Base-by-base conservation (phyloP, 2,797 vertebrate species). In the Otolemur crassicaudatus region DNA sequence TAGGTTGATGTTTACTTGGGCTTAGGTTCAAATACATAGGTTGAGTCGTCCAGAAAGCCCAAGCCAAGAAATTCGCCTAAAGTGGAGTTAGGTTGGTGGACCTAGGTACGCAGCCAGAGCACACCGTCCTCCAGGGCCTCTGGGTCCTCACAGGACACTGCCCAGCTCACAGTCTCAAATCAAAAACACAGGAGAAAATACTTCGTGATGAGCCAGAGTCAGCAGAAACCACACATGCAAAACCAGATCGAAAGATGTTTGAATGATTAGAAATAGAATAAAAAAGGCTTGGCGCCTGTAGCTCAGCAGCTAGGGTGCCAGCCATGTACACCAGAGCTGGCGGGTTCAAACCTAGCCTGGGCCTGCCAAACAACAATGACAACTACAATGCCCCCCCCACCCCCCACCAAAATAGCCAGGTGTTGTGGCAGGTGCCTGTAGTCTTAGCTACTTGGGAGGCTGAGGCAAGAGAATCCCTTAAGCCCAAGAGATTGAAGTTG, bases 51-150 rank as follows among this genome's bases (percentile, higher is more conserved):
- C 73, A 56, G 88, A 72, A 88, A 73, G 31, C 56, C 37, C n/a
- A 75, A 85, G 72, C 46, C 65, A 77, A 67, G 80, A 65, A 58
- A 72, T 31, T 40, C 43, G 17, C 27, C 43, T 60, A 29, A 61
- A 20, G 73, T 31, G 43, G 10, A 3, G 1, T 63, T 6, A 13
- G 67, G 27, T 40, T 69, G 88, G 34, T 40, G 34, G 22, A 29
- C 60, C 0, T 1, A 29, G 34, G 7, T 22, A 11, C 25, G 5
- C 0, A 0, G 67, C 37, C 3, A 7, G 63, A 31, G 58, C 60
- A 14, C 20, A 5, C 2, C 29, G 31, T 46, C 12, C 14, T 12
- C 80, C 2, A 29, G 23, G 31, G 58, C n/a, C 75, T 29, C 25
- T 0, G 5, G n/a, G 31, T 49, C 27, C 80, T 29, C 8, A 14